Evolutionary conservation across 2,888 invertebrate genomes (phyloP), one percentile per base, ranked within the genome.

Genomic region (Labia minor): DNA sequence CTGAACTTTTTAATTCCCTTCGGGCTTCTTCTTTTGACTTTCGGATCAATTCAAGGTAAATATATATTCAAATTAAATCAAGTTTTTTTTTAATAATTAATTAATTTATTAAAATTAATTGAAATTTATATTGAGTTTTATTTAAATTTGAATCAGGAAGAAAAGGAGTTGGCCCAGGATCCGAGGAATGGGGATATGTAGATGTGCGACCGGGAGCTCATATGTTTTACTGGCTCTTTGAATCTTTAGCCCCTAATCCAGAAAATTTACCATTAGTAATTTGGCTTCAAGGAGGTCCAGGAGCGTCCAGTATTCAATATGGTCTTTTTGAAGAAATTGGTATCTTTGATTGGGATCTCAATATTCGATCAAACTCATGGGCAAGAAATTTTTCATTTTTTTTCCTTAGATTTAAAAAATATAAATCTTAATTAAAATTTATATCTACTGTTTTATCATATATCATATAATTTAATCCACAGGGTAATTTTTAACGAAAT

Each of bases 251-350:
- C 0, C 71, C 73, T 2, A 80, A 80, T 62, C 83, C 85, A 73
- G 83, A 83, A 0, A 83, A 88, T 1, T 81, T 84, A 61, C 94
- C 94, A 0, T 78, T 93, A 21, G 79, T 92, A n/a, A 86, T 94
- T 67, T 94, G 94, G 93, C 80, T 94, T 11, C 88, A 93, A 82
- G 93, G 94, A 2, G 93, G 93, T 0, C 93, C 93, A 0, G 93
- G 87, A 71, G 87, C 85, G 0, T 89, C 90, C 0, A 87, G 89
- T 4, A 88, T 89, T 0, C 90, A 86, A 0, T 88, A 86, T 74
- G 94, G 94, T n/a, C 94, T 94, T 76, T 93, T 95, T 74, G 85
- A 86, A 69, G 91, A 92, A 74, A 76, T 92, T 20, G 92, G 92
- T 0, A 92, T 92, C 0, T 76, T 88, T 20, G 86, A 89, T 73